Conservation (phyloP, 1,140 invertebrate genomes). For the Zaprionus gabonicus region DNA sequence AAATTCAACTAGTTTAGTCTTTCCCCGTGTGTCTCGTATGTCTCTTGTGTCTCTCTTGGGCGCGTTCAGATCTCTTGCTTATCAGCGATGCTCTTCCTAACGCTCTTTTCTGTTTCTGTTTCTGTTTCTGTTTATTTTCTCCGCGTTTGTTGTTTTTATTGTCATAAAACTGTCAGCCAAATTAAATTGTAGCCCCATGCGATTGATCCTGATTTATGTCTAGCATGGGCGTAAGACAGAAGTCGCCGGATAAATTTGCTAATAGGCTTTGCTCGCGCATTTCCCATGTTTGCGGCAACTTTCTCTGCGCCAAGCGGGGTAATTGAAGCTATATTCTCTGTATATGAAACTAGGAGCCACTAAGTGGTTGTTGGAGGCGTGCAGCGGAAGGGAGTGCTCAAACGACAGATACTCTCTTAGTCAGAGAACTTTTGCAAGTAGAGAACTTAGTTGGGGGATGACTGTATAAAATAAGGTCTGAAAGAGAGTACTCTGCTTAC, state of each 20-base stretch:
- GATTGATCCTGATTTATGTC: slow-evolving; percentile 72
- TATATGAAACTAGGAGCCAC: background rate
- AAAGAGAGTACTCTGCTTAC: too few relatives aligned
- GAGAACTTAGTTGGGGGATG: too few relatives aligned
- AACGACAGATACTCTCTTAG: background rate
- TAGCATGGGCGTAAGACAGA: slow-evolving; percentile 46
- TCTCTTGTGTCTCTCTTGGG: slow-evolving; percentile 24
- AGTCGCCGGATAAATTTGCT: slow-evolving; percentile 56
- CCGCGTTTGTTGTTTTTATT: slow-evolving; percentile 50
- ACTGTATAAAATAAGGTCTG: too few relatives aligned
- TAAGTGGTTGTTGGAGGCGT: background rate
- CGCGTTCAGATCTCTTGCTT: slow-evolving; percentile 45
- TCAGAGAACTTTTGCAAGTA: background rate
- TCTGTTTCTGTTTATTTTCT: background rate
- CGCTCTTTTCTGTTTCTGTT: background rate
- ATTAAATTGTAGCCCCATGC: slow-evolving; percentile 52
- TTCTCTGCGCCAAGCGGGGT: slow-evolving; percentile 29
- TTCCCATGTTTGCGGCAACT: slow-evolving; percentile 18
- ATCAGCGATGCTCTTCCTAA: slow-evolving; percentile 17
- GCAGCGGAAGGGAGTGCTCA: background rate
- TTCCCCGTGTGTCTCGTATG: slow-evolving; percentile 19
- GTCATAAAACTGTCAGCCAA: slow-evolving; percentile 70
- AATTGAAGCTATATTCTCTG: background rate
- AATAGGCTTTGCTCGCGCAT: slow-evolving; percentile 49
- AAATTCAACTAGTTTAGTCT: slow-evolving; percentile 83